Evolutionary conservation across 2,888 invertebrate genomes (phyloP).

Genomic region (Pandemis cinnamomeana): DNA sequence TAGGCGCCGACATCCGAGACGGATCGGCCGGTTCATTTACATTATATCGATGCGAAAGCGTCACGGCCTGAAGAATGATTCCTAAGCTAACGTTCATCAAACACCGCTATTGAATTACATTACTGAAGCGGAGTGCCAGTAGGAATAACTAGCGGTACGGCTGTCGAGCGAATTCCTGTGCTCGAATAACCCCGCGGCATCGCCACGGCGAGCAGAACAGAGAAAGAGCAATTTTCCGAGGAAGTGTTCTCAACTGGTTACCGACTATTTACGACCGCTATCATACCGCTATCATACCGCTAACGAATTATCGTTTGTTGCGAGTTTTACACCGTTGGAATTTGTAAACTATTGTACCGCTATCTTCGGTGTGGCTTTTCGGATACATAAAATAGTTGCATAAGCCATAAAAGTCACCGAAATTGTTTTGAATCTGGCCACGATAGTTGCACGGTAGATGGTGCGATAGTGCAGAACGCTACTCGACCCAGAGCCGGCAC

Average conservation of each 20-base stretch:
- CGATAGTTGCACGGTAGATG: constrained; percentile 38
- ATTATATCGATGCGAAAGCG: constrained; percentile 64
- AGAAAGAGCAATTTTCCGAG: constrained; percentile 67
- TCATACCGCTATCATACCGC: constrained; percentile 54
- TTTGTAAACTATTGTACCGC: constrained; percentile 46
- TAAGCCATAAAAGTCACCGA: constrained; percentile 20
- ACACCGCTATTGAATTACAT: constrained; percentile 59
- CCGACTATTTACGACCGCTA: constrained; percentile 53
- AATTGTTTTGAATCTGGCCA: constrained; percentile 13
- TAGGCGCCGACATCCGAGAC: constrained; percentile 53
- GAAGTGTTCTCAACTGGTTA: constrained; percentile 60
- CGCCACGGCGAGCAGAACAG: constrained; percentile 49
- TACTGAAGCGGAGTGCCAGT: constrained; percentile 45
- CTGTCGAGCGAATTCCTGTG: constrained; percentile 52
- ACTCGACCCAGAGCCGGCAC: constrained; percentile 51
- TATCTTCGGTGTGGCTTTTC: constrained; percentile 48
- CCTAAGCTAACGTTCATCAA: constrained; percentile 61
- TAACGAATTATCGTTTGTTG: constrained; percentile 52
- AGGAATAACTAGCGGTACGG: constrained; percentile 37
- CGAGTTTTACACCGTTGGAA: constrained; percentile 39
- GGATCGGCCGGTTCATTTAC: constrained; percentile 59
- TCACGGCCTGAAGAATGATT: constrained; percentile 52
- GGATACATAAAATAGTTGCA: constrained; percentile 28
- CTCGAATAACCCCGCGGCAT: constrained; percentile 42
- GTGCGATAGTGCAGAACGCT: constrained; percentile 70